These are phyloP conservation scores for Platichthys stellatus DNA, from an alignment of 2,113 vertebrate species.

Conservation along the genomic window DNA sequence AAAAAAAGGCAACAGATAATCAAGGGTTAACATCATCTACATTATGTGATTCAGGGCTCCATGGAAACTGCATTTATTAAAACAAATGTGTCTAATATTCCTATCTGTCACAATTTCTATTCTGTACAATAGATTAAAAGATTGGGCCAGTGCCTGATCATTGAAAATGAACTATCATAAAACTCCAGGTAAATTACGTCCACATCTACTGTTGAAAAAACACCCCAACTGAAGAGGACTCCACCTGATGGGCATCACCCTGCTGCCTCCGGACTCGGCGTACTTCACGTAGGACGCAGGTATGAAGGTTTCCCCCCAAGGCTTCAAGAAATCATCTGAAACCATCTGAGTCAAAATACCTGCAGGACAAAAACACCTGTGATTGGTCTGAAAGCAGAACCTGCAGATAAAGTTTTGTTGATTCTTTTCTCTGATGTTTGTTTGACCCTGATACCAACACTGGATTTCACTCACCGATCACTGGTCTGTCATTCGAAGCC, in stretches of 20 bases:
- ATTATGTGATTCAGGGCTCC: no score
- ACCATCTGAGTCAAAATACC: constrained; percentile 84
- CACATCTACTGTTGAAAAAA: no score
- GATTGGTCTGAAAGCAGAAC: not conserved
- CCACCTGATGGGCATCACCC: constrained; percentile 83
- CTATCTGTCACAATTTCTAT: not conserved
- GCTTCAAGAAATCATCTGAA: constrained; percentile 69
- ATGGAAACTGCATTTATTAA: no score
- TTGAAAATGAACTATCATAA: no score
- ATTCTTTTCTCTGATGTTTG: no score
- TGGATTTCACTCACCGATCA: constrained; percentile 69
- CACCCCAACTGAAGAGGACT: not conserved
- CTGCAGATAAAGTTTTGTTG: not conserved
- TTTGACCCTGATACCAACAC: not conserved
- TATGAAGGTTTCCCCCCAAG: constrained; percentile 82
- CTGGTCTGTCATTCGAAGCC: constrained; percentile 70
- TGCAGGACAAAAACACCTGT: constrained; percentile 36
- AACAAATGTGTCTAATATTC: not conserved
- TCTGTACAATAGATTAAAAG: no score
- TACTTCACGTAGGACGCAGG: constrained; percentile 85
- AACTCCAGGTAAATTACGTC: no score
- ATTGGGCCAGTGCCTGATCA: no score
- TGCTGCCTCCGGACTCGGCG: constrained; percentile 82
- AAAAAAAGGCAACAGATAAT: no score
- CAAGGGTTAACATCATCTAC: no score